These are phyloP conservation scores for Zaprionus inermis DNA, from an alignment of 1,140 invertebrate genomes.

Conservation along the genomic window DNA sequence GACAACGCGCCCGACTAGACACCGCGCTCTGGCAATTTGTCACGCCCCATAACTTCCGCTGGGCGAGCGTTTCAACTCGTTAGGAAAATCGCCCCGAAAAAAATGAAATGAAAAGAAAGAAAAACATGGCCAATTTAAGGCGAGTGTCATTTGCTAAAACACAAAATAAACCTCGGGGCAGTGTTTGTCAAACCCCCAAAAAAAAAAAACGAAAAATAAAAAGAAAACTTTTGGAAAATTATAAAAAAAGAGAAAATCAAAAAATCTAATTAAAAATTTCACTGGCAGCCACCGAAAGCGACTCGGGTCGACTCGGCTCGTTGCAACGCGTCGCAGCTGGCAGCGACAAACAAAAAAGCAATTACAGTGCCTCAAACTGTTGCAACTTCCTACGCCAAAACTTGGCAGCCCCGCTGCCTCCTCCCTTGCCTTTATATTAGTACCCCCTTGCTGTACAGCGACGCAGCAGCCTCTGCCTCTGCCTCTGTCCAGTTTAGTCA, in stretches of 20 bases:
- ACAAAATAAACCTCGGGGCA: conserved; percentile 65
- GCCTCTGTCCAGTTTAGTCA: conserved; percentile 15
- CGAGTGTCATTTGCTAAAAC: conserved; percentile 68
- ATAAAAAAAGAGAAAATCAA: conserved; percentile 50
- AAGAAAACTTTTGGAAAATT: conserved; percentile 52
- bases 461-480: background rate
- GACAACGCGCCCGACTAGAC: conserved; percentile 8
- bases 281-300: conserved; percentile 39
- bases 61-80: conserved; percentile 63
- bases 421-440: conserved; percentile 77
- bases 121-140: conserved; percentile 55
- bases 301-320: background rate
- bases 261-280: conserved; percentile 82
- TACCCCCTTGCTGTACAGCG: no score
- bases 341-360: conserved; percentile 78
- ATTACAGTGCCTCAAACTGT: conserved; percentile 81
- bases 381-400: conserved; percentile 78
- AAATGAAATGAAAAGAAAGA: background rate
- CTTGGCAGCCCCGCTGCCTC: conserved; percentile 24
- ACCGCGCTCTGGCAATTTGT: conserved; percentile 48
- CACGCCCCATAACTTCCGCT: conserved; percentile 62
- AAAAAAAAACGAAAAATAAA: background rate
- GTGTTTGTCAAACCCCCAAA: conserved; percentile 1
- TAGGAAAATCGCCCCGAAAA: conserved; percentile 49
- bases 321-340: conserved; percentile 21